Conservation (phyloP, 1,140 invertebrate species). For the Prorops nasuta region DNA sequence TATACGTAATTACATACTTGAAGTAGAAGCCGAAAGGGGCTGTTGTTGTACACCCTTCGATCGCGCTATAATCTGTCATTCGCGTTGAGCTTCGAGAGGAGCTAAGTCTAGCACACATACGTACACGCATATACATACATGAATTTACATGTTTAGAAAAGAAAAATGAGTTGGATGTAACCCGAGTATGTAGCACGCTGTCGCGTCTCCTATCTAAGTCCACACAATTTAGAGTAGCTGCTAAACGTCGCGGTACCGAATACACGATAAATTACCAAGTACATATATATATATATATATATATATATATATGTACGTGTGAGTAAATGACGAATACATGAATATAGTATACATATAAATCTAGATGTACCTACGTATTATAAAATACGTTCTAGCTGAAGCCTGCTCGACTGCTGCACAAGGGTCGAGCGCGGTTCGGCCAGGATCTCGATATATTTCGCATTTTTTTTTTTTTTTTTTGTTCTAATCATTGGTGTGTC, state of each 20-base stretch:
- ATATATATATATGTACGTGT: slow-evolving; percentile 21
- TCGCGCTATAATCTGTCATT: no score
- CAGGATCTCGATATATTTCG: slow-evolving; percentile 16
- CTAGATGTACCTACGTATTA: slow-evolving; percentile 25
- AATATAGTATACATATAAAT: slow-evolving; percentile 25
- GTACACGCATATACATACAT: background rate
- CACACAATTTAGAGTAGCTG: slow-evolving; percentile 11
- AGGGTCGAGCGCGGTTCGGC: slow-evolving; percentile 13
- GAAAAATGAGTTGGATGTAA: background rate
- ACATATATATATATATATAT: slow-evolving; percentile 25
- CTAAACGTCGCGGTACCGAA: slow-evolving; percentile 1
- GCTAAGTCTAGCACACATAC: no score
- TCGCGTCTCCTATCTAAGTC: slow-evolving; percentile 8
- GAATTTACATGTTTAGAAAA: slow-evolving; percentile 4
- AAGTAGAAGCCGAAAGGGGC: no score
- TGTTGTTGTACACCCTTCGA: no score
- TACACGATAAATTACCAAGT: slow-evolving; percentile 5
- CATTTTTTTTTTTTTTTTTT: slow-evolving; percentile 1
- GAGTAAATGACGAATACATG: no score
- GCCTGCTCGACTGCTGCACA: background rate
- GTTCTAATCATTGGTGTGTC: slow-evolving; percentile 1
- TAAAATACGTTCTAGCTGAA: slow-evolving; percentile 12
- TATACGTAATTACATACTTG: slow-evolving; percentile 7
- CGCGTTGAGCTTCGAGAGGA: no score
- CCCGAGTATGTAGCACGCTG: slow-evolving; percentile 1